phyloP scores from a whole-genome alignment of 2,888 invertebrate species.

The Craniophora ligustri region DNA sequence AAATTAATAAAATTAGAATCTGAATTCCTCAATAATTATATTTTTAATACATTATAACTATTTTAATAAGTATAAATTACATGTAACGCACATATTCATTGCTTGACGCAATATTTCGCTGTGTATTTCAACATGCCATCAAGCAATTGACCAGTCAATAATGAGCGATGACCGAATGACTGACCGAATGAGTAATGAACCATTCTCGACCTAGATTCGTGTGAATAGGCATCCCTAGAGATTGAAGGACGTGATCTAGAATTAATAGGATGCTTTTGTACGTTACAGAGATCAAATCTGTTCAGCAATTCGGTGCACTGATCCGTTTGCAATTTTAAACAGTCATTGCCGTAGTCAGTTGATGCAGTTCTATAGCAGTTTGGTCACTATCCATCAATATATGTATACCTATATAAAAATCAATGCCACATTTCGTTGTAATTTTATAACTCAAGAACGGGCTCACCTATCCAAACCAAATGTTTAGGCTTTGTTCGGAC shows the following conservation, averaged over 20 bases:
- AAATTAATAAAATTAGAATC: no score
- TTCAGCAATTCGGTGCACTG: not conserved
- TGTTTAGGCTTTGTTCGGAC: no score
- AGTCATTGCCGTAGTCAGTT: not conserved
- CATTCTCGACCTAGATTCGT: slow-evolving; percentile 41
- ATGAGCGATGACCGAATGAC: slow-evolving; percentile 52
- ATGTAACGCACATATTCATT: no score
- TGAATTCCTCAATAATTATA: no score
- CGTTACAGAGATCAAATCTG: not conserved
- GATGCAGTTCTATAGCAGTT: no score
- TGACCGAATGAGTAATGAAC: slow-evolving; percentile 55
- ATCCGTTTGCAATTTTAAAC: not conserved
- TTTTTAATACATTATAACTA: no score
- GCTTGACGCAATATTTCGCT: not conserved
- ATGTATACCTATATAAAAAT: no score
- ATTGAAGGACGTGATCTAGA: not conserved
- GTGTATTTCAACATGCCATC: slow-evolving; percentile 29
- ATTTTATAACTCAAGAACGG: no score
- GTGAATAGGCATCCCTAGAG: slow-evolving; percentile 20
- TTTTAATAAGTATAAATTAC: no score
- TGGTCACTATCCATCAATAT: no score
- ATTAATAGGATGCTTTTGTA: not conserved
- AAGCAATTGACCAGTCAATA: slow-evolving; percentile 55
- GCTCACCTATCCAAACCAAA: no score
- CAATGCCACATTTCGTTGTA: no score